Percentiles rank a stretch among this genome's conserved stretches.
phyloP scores from a whole-genome alignment of 2,797 vertebrate species.

The Pyrocephalus nanus region DNA sequence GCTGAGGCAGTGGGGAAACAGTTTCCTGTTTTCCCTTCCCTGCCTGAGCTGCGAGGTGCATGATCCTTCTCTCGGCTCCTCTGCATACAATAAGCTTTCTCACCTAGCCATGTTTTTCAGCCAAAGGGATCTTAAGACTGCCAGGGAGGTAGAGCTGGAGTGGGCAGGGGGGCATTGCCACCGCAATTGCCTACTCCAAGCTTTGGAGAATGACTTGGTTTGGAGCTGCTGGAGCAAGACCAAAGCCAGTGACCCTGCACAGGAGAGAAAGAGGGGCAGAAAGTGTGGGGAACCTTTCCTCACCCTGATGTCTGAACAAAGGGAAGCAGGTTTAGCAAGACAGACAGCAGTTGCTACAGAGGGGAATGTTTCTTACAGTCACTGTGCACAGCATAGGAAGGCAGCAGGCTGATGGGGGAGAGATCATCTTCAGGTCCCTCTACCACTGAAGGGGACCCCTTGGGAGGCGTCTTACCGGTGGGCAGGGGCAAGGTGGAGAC shows the following conservation, averaged over 20 bases:
- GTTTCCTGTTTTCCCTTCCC: not conserved
- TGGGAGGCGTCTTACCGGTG: conserved; percentile 87
- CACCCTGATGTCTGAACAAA: not conserved
- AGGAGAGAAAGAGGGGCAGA: not conserved
- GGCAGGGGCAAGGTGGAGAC: conserved; percentile 90
- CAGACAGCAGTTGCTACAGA: conserved; percentile 44
- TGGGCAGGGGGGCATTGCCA: accelerated
- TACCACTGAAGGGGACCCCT: conserved; percentile 76
- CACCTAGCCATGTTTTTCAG: not conserved
- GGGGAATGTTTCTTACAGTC: conserved; percentile 81
- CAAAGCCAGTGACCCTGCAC: not conserved
- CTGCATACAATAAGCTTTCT: not conserved
- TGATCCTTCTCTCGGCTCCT: not conserved
- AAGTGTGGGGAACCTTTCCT: not conserved
- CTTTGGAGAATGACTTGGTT: not conserved
- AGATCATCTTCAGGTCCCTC: conserved; percentile 81
- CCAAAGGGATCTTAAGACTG: not conserved
- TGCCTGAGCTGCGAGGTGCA: accelerated
- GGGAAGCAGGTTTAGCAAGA: conserved; percentile 23
- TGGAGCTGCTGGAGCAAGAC: not conserved
- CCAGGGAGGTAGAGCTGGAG: not conserved
- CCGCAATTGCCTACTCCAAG: not conserved
- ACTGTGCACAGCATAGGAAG: conserved; percentile 78
- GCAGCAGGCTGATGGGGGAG: conserved; percentile 77
- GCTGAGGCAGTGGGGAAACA: not conserved